A percentile compares a stretch with the other conserved stretches of the same genome.
phyloP scores from a whole-genome alignment of 2,888 invertebrate genomes.

The Hofmannophila pseudospretella region DNA sequence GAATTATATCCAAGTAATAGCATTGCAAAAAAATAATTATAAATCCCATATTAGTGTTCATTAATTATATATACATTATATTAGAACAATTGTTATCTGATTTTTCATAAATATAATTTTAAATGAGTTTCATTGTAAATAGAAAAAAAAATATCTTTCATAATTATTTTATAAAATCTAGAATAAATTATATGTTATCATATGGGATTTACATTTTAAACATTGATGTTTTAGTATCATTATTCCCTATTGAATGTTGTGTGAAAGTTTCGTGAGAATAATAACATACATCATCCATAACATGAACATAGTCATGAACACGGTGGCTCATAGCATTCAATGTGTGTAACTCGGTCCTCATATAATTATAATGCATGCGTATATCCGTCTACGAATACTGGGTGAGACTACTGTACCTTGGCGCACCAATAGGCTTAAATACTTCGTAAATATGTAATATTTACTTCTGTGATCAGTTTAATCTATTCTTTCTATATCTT shows the following conservation, averaged over 20 bases:
- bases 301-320: constrained; percentile 44
- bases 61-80: constrained; percentile 38
- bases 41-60: constrained; percentile 54
- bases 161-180: constrained; percentile 46
- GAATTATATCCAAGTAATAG: constrained; percentile 43
- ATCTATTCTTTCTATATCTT: constrained; percentile 53
- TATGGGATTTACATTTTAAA: constrained; percentile 53
- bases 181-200: constrained; percentile 48
- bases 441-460: constrained; percentile 66
- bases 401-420: constrained; percentile 30
- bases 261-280: constrained; percentile 46
- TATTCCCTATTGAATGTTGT: constrained; percentile 55
- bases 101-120: constrained; percentile 44
- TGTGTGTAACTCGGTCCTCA: constrained; percentile 20
- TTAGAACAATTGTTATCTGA: constrained; percentile 60
- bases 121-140: constrained; percentile 59
- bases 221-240: constrained; percentile 62
- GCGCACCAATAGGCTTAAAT: constrained; percentile 46
- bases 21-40: constrained; percentile 39
- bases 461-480: constrained; percentile 71
- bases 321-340: constrained; percentile 48
- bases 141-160: constrained; percentile 54
- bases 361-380: constrained; percentile 19
- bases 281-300: constrained; percentile 24
- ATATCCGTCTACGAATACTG: constrained; percentile 18